Evolutionary conservation across 1,140 invertebrate genomes (phyloP).

Genomic region (Trachymyrmex septentrionalis): DNA sequence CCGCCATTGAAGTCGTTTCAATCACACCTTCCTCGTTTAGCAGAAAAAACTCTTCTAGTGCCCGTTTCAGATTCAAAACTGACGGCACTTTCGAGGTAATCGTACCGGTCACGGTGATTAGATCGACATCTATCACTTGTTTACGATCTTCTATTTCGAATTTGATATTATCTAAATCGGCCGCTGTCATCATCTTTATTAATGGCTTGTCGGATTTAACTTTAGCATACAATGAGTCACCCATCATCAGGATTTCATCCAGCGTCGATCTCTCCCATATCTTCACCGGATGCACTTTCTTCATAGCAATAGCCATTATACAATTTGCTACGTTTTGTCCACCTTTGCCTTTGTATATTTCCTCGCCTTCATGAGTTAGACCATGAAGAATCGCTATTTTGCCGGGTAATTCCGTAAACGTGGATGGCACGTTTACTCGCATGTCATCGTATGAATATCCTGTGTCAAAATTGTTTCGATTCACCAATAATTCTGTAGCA

Average conservation of each 20-base stretch:
- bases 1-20: slow-evolving; percentile 76
- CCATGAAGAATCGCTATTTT: slow-evolving; percentile 79
- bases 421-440: slow-evolving; percentile 79
- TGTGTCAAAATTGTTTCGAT: slow-evolving; percentile 74
- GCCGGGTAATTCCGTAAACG: slow-evolving; percentile 74
- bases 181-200: slow-evolving; percentile 76
- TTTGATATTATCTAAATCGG: slow-evolving; percentile 76
- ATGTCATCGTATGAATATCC: slow-evolving; percentile 79
- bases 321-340: slow-evolving; percentile 80
- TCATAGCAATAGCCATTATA: slow-evolving; percentile 78
- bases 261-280: slow-evolving; percentile 80
- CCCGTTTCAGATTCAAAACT: slow-evolving; percentile 78
- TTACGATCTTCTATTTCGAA: slow-evolving; percentile 72
- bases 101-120: slow-evolving; percentile 80
- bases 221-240: slow-evolving; percentile 75
- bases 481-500: slow-evolving; percentile 72
- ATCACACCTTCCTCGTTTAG: slow-evolving; percentile 78
- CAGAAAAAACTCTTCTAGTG: slow-evolving; percentile 81
- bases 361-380: slow-evolving; percentile 78
- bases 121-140: slow-evolving; percentile 78
- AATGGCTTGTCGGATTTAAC: slow-evolving; percentile 74
- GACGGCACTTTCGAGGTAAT: slow-evolving; percentile 76
- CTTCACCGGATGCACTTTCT: slow-evolving; percentile 76
- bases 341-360: slow-evolving; percentile 80
- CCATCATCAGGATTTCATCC: slow-evolving; percentile 79